phyloP scores from a whole-genome alignment of 2,888 invertebrate species.

The Andrena flavipes region DNA sequence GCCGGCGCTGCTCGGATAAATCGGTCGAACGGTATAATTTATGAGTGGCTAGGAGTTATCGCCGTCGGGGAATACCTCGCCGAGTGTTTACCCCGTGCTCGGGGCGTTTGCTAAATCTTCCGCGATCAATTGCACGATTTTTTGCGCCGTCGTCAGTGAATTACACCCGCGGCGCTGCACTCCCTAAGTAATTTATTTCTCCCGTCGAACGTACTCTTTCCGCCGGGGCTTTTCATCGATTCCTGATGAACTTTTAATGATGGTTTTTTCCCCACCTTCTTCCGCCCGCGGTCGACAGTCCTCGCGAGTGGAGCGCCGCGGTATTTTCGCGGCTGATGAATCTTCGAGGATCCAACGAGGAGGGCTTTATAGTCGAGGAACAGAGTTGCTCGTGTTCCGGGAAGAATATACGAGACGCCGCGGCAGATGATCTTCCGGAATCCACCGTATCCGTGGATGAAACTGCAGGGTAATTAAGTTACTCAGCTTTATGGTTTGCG shows the following conservation, averaged over 20 bases:
- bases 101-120: constrained; percentile 56
- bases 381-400: no score
- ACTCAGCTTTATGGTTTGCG: background rate
- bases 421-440: no score
- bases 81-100: constrained; percentile 46
- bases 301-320: background rate
- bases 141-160: constrained; percentile 39
- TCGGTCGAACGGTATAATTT: constrained; percentile 46
- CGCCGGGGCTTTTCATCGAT: constrained; percentile 26
- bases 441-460: background rate
- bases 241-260: constrained; percentile 55
- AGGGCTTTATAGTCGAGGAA: no score
- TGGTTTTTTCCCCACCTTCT: background rate
- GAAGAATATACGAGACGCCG: no score
- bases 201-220: constrained; percentile 48
- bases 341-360: no score
- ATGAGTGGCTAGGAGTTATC: constrained; percentile 44
- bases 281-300: background rate
- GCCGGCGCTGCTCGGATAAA: constrained; percentile 46
- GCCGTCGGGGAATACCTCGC: constrained; percentile 33
- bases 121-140: constrained; percentile 51
- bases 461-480: background rate
- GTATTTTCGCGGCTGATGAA: background rate
- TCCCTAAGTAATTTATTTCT: constrained; percentile 55
- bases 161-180: constrained; percentile 35